Conservation (phyloP, 1,140 invertebrate species). For the Ceratina australensis region DNA sequence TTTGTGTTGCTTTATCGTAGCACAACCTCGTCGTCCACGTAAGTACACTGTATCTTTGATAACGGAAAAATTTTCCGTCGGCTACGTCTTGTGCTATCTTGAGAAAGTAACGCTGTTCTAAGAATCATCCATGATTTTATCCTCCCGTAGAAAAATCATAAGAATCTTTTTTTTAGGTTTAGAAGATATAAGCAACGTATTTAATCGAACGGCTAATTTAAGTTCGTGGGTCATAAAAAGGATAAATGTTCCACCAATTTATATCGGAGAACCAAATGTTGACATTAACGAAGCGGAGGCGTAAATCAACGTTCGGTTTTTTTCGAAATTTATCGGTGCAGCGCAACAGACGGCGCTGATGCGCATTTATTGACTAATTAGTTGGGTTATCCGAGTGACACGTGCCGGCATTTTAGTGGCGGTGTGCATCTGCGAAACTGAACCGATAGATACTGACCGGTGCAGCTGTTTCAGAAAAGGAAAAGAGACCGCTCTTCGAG, state of each 20-base stretch:
- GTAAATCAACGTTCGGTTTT: slow-evolving; percentile 39
- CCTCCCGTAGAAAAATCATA: neutral
- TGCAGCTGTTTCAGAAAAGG: slow-evolving; percentile 53
- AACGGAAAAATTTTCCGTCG: slow-evolving; percentile 34
- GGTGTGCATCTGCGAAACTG: slow-evolving; percentile 61
- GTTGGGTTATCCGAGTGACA: slow-evolving; percentile 55
- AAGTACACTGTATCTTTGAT: slow-evolving; percentile 39
- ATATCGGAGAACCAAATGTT: neutral
- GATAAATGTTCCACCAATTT: neutral
- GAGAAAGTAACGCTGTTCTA: neutral
- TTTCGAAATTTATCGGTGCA: slow-evolving; percentile 44
- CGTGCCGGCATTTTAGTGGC: slow-evolving; percentile 45
- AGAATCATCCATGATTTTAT: slow-evolving; percentile 5
- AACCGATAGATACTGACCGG: slow-evolving; percentile 54
- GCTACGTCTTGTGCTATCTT: neutral
- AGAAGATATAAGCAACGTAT: too few relatives aligned
- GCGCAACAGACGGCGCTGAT: slow-evolving; percentile 26
- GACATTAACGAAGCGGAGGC: neutral
- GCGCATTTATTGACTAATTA: slow-evolving; percentile 57
- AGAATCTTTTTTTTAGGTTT: neutral
- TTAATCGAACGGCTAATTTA: too few relatives aligned
- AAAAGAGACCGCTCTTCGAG: neutral
- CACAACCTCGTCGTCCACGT: neutral
- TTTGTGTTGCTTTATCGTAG: slow-evolving; percentile 47
- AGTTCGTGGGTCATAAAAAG: neutral